phyloP scores from a whole-genome alignment of 23 tunicate species.

The Halocynthia roretzi region DNA sequence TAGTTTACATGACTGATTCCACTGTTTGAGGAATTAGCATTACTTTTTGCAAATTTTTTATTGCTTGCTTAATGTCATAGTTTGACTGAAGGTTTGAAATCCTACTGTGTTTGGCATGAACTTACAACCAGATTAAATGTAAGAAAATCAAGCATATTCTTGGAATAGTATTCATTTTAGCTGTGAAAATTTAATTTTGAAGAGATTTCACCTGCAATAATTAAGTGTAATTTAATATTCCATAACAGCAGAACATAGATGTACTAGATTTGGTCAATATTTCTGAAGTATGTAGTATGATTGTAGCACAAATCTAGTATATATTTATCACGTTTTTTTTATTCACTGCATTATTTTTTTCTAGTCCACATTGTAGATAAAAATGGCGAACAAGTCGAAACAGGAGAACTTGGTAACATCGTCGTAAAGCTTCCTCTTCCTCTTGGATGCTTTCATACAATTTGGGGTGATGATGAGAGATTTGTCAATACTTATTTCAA shows the following conservation, averaged over 20 bases:
- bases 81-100: neutral
- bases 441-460: slow-evolving; percentile 72
- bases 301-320: neutral
- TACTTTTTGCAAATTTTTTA: no score
- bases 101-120: no score
- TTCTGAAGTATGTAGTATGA: no score
- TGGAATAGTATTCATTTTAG: no score
- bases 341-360: neutral
- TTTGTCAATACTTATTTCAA: slow-evolving; percentile 70
- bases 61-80: neutral
- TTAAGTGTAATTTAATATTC: no score
- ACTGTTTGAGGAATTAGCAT: no score
- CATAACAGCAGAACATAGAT: no score
- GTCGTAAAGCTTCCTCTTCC: slow-evolving; percentile 81
- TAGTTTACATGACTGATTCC: neutral
- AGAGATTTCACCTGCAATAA: no score
- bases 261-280: no score
- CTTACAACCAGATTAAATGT: no score
- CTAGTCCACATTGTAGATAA: slow-evolving; percentile 84
- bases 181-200: no score
- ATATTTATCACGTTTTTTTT: neutral
- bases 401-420: slow-evolving; percentile 72
- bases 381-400: slow-evolving; percentile 49
- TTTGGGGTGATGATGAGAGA: slow-evolving; percentile 72
- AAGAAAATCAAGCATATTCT: no score